phyloP scores from a whole-genome alignment of 2,797 vertebrate species.

The Pteronotus mesoamericanus region DNA sequence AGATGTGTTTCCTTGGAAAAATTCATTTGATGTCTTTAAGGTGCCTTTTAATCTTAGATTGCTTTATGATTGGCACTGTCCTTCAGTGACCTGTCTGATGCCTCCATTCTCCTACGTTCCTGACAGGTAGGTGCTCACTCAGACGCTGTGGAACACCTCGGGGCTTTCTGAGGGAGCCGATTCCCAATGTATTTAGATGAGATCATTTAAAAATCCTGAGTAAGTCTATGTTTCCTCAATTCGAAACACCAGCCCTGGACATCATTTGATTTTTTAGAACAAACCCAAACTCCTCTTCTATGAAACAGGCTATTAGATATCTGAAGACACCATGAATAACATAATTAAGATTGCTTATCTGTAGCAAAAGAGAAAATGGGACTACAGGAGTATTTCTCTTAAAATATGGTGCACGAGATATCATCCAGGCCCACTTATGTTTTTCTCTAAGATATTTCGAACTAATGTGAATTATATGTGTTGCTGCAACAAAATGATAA shows the following conservation, averaged over 20 bases:
- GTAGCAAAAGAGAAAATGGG: fast-evolving
- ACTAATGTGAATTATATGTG: neutral
- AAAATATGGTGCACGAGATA: neutral
- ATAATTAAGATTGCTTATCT: neutral
- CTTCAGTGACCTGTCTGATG: no score
- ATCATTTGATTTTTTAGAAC: neutral
- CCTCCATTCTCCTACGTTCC: neutral
- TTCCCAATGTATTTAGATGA: fast-evolving
- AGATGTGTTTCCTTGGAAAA: neutral
- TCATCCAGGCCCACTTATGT: neutral
- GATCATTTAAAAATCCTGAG: neutral
- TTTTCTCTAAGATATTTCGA: neutral
- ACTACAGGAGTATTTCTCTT: neutral
- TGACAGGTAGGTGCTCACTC: neutral
- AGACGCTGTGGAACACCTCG: neutral
- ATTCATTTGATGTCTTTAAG: neutral
- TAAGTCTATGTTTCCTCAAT: neutral
- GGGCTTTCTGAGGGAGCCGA: neutral
- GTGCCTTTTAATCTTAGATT: neutral
- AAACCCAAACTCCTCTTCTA: neutral
- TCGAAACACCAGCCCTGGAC: neutral
- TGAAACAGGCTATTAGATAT: neutral
- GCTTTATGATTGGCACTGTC: neutral
- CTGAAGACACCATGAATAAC: neutral
- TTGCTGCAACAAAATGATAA: neutral